phyloP scores from a whole-genome alignment of 2,797 vertebrate species.

The Falco biarmicus region DNA sequence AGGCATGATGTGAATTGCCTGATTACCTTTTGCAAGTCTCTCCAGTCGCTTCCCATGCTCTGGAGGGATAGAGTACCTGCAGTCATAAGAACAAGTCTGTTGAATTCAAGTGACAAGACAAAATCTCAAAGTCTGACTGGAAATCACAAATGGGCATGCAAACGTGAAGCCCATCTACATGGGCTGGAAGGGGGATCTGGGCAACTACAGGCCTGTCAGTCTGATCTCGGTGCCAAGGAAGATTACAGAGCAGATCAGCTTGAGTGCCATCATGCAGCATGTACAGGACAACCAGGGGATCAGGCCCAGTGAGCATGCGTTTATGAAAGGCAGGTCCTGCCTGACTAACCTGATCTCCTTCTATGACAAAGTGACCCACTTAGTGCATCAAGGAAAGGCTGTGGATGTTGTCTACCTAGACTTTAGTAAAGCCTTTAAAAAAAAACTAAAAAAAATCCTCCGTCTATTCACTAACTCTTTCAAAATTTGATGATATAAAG shows the following conservation, averaged over 20 bases:
- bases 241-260: too few relatives aligned
- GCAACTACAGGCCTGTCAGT: too few relatives aligned
- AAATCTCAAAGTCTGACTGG: background rate
- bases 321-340: too few relatives aligned
- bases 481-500: background rate
- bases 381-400: background rate
- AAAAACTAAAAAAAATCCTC: background rate
- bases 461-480: background rate
- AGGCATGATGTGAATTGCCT: background rate
- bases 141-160: background rate
- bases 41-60: constrained; percentile 95
- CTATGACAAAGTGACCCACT: background rate
- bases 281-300: too few relatives aligned
- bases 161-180: too few relatives aligned
- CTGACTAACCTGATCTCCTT: too few relatives aligned
- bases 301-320: too few relatives aligned
- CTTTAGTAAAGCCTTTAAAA: background rate
- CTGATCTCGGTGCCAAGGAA: too few relatives aligned
- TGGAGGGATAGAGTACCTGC: constrained; percentile 94
- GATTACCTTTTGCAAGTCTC: constrained; percentile 94
- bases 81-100: background rate
- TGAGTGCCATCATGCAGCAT: too few relatives aligned
- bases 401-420: background rate
- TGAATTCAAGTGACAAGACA: background rate
- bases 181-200: too few relatives aligned